These are phyloP conservation scores for Cinclus cinclus DNA, from an alignment of 2,113 vertebrate genomes.

Conservation along the genomic window DNA sequence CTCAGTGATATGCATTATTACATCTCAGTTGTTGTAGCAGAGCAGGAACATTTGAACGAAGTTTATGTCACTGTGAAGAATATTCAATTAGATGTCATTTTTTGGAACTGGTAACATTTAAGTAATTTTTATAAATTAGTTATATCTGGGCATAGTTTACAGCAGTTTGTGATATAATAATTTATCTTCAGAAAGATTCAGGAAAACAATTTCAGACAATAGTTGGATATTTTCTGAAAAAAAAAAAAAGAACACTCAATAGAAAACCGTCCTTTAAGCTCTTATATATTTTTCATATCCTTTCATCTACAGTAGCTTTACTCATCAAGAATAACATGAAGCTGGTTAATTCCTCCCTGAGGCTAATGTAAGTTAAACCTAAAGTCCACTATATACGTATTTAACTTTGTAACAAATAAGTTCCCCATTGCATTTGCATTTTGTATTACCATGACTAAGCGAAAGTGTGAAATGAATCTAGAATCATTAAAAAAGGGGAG, in stretches of 20 bases:
- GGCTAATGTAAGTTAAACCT: not conserved
- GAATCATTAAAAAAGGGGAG: not conserved
- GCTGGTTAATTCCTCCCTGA: not conserved
- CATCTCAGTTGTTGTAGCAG: constrained; percentile 26
- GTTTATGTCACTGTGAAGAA: not conserved
- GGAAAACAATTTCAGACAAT: constrained; percentile 35
- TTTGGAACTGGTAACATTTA: constrained; percentile 43
- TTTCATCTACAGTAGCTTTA: not conserved
- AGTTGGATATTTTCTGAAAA: constrained; percentile 8
- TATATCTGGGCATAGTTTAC: constrained; percentile 16
- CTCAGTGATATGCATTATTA: not conserved
- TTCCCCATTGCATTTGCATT: not conserved
- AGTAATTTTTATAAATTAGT: constrained; percentile 48
- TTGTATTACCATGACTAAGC: not conserved
- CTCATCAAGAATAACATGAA: not conserved
- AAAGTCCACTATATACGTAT: not conserved
- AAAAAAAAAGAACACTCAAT: not conserved
- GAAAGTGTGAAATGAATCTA: not conserved
- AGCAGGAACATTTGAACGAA: constrained; percentile 1
- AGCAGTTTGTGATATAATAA: constrained; percentile 27
- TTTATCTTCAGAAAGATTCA: constrained; percentile 19
- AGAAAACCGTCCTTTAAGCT: not conserved
- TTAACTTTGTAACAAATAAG: not conserved
- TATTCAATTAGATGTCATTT: constrained; percentile 28
- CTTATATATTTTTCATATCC: not conserved